Evolutionary conservation across 2,797 vertebrate genomes (phyloP), one percentile per base, ranked within the genome.

Genomic region (Choloepus didactylus): DNA sequence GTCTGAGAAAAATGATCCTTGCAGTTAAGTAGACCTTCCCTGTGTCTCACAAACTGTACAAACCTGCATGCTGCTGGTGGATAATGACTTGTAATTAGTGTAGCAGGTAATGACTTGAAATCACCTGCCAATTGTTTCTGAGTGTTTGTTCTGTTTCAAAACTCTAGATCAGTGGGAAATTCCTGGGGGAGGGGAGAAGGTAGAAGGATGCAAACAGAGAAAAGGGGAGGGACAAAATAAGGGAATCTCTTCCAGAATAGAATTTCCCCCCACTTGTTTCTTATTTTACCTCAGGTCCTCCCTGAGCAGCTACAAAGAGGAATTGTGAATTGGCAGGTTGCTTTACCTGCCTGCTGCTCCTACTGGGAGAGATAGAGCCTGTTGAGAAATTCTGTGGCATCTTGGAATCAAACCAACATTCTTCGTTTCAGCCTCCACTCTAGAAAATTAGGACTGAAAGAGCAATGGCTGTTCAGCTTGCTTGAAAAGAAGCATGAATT

Each of bases 51-150:
- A 95, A 93, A 96, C 94, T 46, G 46, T 89, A 96, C 91, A 88
- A 95, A 97, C 89, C 94, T 59, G 76, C 66, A 15, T 72, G 92
- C 89, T 93, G 87, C 91, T 95, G 94, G 94, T 93, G 95, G 94
- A 95, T 95, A 97, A 97, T 94, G 95, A 56, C 96, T 97, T 93
- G 95, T 87, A 97, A 98, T 98, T 97, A 98, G 94, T 44, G 5
- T 95, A 83, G 96, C 96, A 97, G 97, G 96, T 97, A 97, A 97
- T 97, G 94, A 93, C 94, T 95, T 84, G 76, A 89, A 95, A 97
- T 96, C 96, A 98, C 97, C 96, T 98, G 97, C 96, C 95, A 96
- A 88, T 98, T 97, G 95, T 96, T 96, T 90, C 83, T 31, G 66
- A 96, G 83, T 85, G 29, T 94, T 96, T 92, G 67, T 59, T 94